phyloP scores from a whole-genome alignment of 2,797 vertebrate genomes.

The Phalanger gymnotis region DNA sequence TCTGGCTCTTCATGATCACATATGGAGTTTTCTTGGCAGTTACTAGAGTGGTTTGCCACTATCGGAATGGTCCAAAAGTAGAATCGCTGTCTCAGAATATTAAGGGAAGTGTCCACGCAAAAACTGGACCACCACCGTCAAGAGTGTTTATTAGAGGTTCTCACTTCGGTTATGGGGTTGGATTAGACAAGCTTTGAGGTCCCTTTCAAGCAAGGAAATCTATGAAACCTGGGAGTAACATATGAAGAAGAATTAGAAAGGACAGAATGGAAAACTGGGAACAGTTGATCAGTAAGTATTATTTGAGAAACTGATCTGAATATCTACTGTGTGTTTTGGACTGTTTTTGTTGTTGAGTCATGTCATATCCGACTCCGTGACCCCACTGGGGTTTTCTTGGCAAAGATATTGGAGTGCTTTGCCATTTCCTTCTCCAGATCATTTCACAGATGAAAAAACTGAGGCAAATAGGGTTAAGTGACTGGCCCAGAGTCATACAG shows the following conservation, averaged over 20 bases:
- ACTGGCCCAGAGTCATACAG: neutral
- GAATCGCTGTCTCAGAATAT: neutral
- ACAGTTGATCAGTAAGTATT: neutral
- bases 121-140: neutral
- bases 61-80: neutral
- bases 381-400: neutral
- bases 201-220: neutral
- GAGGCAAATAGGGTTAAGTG: neutral
- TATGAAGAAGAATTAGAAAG: accelerated
- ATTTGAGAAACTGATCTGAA: neutral
- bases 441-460: neutral
- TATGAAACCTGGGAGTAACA: neutral
- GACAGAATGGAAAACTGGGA: neutral
- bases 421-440: neutral
- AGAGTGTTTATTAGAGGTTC: neutral
- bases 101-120: neutral
- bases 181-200: neutral
- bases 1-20: neutral
- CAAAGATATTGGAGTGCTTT: neutral
- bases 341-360: neutral
- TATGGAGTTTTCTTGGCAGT: neutral
- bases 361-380: neutral
- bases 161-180: neutral
- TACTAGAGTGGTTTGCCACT: neutral
- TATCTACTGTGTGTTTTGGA: neutral